These are phyloP conservation scores for Parelbella ahira DNA, from an alignment of 2,888 invertebrate genomes.

Conservation along the genomic window DNA sequence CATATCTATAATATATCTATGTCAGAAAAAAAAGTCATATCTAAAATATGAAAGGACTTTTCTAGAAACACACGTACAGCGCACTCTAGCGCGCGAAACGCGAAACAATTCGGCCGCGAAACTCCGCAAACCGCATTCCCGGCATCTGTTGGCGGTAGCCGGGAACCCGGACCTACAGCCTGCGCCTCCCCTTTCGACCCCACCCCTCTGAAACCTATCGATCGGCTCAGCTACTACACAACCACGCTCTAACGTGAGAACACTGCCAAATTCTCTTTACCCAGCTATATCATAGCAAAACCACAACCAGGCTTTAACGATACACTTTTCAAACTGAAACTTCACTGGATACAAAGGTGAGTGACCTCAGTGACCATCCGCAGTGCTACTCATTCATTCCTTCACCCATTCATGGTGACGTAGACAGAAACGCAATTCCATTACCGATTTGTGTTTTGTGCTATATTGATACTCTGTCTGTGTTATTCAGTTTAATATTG, in stretches of 20 bases:
- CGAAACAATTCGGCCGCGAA: conserved; percentile 37
- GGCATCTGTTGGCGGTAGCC: conserved; percentile 59
- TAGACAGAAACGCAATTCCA: conserved; percentile 39
- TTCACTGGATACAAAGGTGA: conserved; percentile 42
- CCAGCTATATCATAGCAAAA: conserved; percentile 45
- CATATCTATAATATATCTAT: too few relatives aligned
- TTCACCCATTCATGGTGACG: conserved; percentile 45
- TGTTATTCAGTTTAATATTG: conserved; percentile 18
- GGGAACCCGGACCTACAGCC: conserved; percentile 44
- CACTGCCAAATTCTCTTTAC: conserved; percentile 50
- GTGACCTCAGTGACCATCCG: conserved; percentile 39
- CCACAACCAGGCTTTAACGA: conserved; percentile 50
- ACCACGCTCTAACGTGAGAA: conserved; percentile 59
- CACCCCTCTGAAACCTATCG: conserved; percentile 54
- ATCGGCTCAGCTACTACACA: conserved; percentile 59
- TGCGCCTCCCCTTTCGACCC: conserved; percentile 34
- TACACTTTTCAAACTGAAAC: conserved; percentile 22
- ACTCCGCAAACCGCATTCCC: conserved; percentile 36
- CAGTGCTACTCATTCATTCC: conserved; percentile 43
- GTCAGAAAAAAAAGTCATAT: too few relatives aligned
- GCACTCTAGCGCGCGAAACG: conserved; percentile 35
- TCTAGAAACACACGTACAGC: too few relatives aligned
- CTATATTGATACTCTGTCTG: conserved; percentile 28
- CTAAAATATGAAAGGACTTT: too few relatives aligned
- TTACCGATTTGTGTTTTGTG: conserved; percentile 38